Percentiles rank a stretch among this genome's conserved stretches.
Conservation (phyloP, 2,113 vertebrate genomes). For the Osmerus mordax region DNA sequence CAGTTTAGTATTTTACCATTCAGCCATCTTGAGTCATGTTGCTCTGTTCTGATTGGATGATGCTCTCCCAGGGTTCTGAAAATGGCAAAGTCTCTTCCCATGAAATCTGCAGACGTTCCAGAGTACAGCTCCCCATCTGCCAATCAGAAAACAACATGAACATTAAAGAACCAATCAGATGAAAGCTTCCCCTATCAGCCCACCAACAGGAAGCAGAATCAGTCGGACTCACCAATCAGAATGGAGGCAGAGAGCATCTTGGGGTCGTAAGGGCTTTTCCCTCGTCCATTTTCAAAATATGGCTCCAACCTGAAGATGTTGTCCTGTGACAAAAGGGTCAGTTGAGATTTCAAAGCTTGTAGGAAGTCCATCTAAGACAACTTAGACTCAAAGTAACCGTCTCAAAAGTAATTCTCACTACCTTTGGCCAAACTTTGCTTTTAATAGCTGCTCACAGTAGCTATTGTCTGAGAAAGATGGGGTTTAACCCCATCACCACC, state of each 20-base stretch:
- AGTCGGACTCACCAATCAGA: constrained; percentile 81
- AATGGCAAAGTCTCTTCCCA: constrained; percentile 98
- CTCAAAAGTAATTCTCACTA: too few relatives aligned
- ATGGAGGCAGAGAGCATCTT: constrained; percentile 92
- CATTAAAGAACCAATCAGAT: constrained; percentile 22
- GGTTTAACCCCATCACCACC: too few relatives aligned
- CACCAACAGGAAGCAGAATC: constrained; percentile 15
- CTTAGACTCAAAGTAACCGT: neutral
- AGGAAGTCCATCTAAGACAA: constrained; percentile 26
- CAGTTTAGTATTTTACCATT: constrained; percentile 78
- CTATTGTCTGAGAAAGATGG: too few relatives aligned
- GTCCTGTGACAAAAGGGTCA: constrained; percentile 76
- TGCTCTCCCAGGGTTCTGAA: constrained; percentile 94
- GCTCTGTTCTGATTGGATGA: constrained; percentile 95
- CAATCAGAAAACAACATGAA: constrained; percentile 32
- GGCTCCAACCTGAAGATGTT: constrained; percentile 89
- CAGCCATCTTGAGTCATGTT: constrained; percentile 97
- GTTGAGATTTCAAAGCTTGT: constrained; percentile 38
- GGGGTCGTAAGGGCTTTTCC: constrained; percentile 98
- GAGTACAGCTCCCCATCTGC: constrained; percentile 96
- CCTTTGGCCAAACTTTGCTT: too few relatives aligned
- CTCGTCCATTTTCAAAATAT: constrained; percentile 93
- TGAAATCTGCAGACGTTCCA: constrained; percentile 96
- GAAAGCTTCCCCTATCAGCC: neutral
- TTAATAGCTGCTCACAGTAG: too few relatives aligned